Evolutionary conservation across 2,888 invertebrate species (phyloP).

Genomic region (Spilosoma lubricipeda): DNA sequence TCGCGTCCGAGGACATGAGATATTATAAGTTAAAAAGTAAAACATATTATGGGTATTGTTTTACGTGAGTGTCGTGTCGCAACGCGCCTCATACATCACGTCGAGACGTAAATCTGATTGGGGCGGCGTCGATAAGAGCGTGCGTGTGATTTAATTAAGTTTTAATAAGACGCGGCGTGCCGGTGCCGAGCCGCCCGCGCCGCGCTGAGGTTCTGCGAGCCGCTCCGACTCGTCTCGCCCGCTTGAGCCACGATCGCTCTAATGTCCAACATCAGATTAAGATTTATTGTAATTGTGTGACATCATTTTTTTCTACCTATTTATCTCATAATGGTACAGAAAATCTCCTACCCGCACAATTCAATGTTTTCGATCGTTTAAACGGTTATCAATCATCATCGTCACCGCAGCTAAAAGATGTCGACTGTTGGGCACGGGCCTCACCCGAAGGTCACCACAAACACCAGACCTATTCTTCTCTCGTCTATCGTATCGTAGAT

Average conservation of each 20-base stretch:
- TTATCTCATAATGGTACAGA: not conserved
- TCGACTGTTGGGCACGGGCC: no score
- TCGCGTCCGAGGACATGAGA: constrained; percentile 9
- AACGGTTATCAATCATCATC: not conserved
- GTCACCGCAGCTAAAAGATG: no score
- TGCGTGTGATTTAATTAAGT: constrained; percentile 42
- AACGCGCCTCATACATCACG: constrained; percentile 1
- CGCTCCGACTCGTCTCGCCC: not conserved
- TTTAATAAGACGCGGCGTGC: constrained; percentile 19
- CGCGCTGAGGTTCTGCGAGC: not conserved
- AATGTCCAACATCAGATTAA: constrained; percentile 2
- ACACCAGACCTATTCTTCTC: no score
- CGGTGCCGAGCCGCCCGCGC: not conserved
- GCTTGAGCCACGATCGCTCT: not conserved
- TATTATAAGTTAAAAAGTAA: constrained; percentile 7
- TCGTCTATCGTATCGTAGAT: no score
- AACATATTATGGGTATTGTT: not conserved
- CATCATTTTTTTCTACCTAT: not conserved
- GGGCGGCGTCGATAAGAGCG: constrained; percentile 10
- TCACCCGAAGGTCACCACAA: no score
- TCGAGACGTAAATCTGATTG: constrained; percentile 17
- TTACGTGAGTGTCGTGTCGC: not conserved
- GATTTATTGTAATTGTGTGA: not conserved
- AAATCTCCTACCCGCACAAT: not conserved
- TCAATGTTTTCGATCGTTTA: not conserved